Evolutionary conservation across 2,797 vertebrate genomes (phyloP), one percentile per base, ranked within the genome.

Genomic region (Thalassophryne amazonica): DNA sequence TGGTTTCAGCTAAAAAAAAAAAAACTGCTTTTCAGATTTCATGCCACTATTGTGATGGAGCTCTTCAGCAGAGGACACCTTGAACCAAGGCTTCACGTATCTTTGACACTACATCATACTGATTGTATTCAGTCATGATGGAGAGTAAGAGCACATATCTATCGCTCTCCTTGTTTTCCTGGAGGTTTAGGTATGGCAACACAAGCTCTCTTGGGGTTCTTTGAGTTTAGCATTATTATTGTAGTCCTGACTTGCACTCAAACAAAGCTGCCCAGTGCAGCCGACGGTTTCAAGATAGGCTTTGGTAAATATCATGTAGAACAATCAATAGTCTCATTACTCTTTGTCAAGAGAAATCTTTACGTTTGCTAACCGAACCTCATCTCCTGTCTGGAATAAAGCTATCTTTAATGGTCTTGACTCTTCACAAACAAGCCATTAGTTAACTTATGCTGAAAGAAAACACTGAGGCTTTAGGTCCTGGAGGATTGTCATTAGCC

Each of bases 251-350:
- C 40, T 78, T 60, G 45, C 40, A 73, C 69, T 79, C 60, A 55
- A 39, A 68, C 31, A 67, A 77, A 33, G 37, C 45, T 49, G 46
- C 42, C 38, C 72, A 32, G 46, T 71, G 62, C 57, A 49, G 68
- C 66, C 27, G 13, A 61, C 59, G 61, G 53, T 74, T 70, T 75
- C 52, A 58, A 68, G 75, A 60, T 64, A 50, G 68, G 74, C 58
- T 70, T 65, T 72, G 64, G 81, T 88, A 90, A 88, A 88, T 88
- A 88, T 86, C 76, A 80, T 4, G 14, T 35, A 37, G 71, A 46
- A 69, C 78, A 72, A 87, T 89, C 84, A 47, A 89, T 90, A 87
- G 36, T 41, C 81, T 86, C 85, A 88, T 91, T 91, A 88, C 85
- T 88, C 73, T 82, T 78, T 82, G 80, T 89, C 80, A 67, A 63